Evolutionary conservation across 2,797 vertebrate species (phyloP).

Genomic region (Sus cebifrons): DNA sequence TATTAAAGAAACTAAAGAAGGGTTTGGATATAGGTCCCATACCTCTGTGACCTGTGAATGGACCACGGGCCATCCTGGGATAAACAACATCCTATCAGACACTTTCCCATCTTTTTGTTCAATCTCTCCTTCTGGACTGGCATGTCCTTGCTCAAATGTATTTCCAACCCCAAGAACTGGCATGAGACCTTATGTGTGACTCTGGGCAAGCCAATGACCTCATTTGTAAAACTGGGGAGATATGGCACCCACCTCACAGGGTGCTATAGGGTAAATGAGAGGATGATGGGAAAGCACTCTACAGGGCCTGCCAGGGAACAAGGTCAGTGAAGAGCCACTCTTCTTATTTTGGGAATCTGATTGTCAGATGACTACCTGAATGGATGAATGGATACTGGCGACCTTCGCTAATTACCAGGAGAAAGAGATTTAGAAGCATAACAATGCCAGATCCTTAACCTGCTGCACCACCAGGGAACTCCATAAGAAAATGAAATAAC

Average conservation of each 20-base stretch:
- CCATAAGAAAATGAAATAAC: not conserved
- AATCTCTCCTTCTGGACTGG: not conserved
- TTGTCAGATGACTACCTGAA: not conserved
- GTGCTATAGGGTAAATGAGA: not conserved
- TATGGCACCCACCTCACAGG: not conserved
- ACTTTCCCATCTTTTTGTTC: not conserved
- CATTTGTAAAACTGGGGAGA: not conserved
- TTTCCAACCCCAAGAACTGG: not conserved
- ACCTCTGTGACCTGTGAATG: not conserved
- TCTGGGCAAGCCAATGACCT: not conserved
- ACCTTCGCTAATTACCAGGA: not conserved
- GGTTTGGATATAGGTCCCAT: not conserved
- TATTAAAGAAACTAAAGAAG: not conserved
- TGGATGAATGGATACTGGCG: rapidly evolving
- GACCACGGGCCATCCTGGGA: not conserved
- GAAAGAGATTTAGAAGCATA: not conserved
- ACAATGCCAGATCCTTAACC: too few relatives aligned
- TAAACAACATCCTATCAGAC: not conserved
- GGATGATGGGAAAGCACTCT: not conserved
- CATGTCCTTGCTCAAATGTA: not conserved
- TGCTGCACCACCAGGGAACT: too few relatives aligned
- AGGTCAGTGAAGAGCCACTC: not conserved
- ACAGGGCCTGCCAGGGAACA: not conserved
- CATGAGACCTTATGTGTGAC: not conserved
- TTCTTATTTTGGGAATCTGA: not conserved